Percentiles rank a stretch among this genome's conserved stretches.
Evolutionary conservation across 2,888 invertebrate species (phyloP).

Genomic region (Lochmaea capreae): DNA sequence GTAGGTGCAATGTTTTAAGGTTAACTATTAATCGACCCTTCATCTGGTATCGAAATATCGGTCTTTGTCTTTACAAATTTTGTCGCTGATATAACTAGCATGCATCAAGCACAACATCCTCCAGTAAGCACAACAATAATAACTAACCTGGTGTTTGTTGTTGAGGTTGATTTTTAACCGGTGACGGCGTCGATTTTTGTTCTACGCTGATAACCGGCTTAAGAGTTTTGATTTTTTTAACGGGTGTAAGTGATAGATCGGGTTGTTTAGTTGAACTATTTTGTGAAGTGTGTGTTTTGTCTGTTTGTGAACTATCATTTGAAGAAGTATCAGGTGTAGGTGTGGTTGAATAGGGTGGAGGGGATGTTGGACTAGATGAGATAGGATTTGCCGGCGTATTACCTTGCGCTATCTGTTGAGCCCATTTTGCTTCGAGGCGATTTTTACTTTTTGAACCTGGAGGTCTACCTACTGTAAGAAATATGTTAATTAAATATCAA

Average conservation of each 20-base stretch:
- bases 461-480: constrained; percentile 68
- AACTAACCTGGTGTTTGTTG: constrained; percentile 28
- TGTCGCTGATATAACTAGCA: neutral
- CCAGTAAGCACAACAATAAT: neutral
- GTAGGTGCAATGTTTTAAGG: too few species aligned
- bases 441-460: constrained; percentile 61
- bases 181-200: constrained; percentile 28
- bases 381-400: constrained; percentile 46
- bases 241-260: constrained; percentile 17
- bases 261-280: constrained; percentile 21
- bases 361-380: constrained; percentile 38
- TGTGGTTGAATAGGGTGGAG: constrained; percentile 35
- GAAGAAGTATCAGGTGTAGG: constrained; percentile 45
- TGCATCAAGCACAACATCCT: constrained; percentile 5
- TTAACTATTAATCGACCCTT: too few species aligned
- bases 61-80: neutral
- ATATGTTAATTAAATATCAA: neutral
- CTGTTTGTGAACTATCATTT: constrained; percentile 41
- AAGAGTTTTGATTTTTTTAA: constrained; percentile 54
- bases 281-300: constrained; percentile 25
- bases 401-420: constrained; percentile 61
- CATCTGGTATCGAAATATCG: neutral
- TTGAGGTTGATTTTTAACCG: constrained; percentile 33
- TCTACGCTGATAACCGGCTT: constrained; percentile 47
- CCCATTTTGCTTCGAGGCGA: constrained; percentile 60